Evolutionary conservation across 2,113 vertebrate species (phyloP).

Genomic region (Cyprinus carpio): DNA sequence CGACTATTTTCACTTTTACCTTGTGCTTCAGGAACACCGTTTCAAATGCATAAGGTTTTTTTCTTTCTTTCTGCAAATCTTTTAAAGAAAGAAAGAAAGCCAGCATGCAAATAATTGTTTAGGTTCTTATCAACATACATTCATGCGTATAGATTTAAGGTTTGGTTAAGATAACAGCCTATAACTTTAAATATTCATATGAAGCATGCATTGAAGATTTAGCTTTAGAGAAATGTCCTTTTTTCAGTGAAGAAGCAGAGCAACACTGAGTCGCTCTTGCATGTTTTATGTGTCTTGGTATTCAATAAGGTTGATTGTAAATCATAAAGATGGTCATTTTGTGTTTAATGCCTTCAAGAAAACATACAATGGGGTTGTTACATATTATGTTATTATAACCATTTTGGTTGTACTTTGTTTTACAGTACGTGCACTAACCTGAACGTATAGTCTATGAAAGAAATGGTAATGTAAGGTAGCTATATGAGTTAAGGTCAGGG

Average conservation of each 20-base stretch:
- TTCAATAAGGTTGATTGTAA: neutral
- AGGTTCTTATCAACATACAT: constrained; percentile 6
- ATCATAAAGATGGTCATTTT: neutral
- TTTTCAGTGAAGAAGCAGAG: neutral
- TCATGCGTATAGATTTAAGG: neutral
- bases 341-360: neutral
- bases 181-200: constrained; percentile 30
- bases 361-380: neutral
- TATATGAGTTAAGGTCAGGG: neutral
- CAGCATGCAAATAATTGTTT: constrained; percentile 28
- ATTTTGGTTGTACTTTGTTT: neutral
- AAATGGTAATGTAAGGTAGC: neutral
- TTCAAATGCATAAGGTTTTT: constrained; percentile 19
- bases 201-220: neutral
- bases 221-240: neutral
- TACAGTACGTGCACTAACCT: neutral
- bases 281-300: constrained; percentile 4
- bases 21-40: constrained; percentile 30
- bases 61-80: constrained; percentile 19
- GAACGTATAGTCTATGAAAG: neutral
- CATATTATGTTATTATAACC: neutral
- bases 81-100: constrained; percentile 16
- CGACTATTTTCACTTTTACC: constrained; percentile 51
- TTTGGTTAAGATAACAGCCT: neutral
- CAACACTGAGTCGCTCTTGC: neutral